These are phyloP conservation scores for Drosophila neonasuta DNA, from an alignment of 2,888 invertebrate species.

Conservation along the genomic window DNA sequence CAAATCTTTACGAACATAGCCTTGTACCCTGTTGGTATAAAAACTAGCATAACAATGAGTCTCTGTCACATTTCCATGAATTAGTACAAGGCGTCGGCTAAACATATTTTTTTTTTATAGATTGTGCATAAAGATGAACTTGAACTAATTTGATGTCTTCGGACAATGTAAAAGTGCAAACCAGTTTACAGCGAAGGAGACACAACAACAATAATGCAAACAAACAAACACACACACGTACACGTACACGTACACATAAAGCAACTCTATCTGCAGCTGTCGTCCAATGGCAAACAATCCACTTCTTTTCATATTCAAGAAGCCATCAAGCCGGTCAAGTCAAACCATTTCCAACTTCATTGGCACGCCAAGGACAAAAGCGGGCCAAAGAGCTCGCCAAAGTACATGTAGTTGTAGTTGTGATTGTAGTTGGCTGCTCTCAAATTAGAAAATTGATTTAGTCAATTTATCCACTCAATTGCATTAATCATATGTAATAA, in stretches of 20 bases:
- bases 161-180: constrained; percentile 68
- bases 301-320: constrained; percentile 57
- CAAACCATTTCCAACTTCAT: constrained; percentile 31
- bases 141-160: constrained; percentile 68
- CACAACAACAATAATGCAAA: constrained; percentile 19
- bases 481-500: constrained; percentile 32
- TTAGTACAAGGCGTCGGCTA: constrained; percentile 59
- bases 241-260: background rate
- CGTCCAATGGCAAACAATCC: constrained; percentile 61
- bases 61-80: constrained; percentile 48
- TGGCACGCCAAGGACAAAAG: constrained; percentile 61
- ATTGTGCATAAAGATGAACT: constrained; percentile 74
- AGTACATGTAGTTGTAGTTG: constrained; percentile 11
- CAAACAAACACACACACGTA: background rate
- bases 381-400: constrained; percentile 30
- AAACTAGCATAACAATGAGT: constrained; percentile 16
- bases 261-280: constrained; percentile 27
- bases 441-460: constrained; percentile 55
- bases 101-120: constrained; percentile 34
- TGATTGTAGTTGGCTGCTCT: constrained; percentile 13
- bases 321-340: constrained; percentile 37
- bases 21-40: background rate
- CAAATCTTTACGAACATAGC: background rate
- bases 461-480: constrained; percentile 53
- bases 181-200: constrained; percentile 65